Evolutionary conservation across 2,888 invertebrate species (phyloP).

Genomic region (Oscheius myriophilus): DNA sequence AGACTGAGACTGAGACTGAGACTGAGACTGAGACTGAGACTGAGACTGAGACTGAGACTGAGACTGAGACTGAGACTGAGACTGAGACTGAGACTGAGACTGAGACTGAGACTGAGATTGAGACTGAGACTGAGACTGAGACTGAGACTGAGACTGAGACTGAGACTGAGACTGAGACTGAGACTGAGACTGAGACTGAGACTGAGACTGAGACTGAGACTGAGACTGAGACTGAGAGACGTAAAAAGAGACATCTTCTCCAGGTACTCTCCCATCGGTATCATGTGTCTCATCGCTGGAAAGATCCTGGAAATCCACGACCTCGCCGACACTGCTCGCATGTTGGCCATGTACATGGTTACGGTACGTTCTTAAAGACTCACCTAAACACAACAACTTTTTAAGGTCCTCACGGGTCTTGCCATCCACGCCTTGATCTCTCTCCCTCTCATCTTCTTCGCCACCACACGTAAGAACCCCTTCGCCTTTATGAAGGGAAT

Average conservation of each 20-base stretch:
- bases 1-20: constrained; percentile 12
- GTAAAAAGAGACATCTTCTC: constrained; percentile 19
- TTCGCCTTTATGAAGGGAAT: constrained; percentile 74
- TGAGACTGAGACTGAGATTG: too few species aligned
- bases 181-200: too few species aligned
- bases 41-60: too few species aligned
- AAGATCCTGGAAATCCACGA: constrained; percentile 78
- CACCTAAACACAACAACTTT: too few species aligned
- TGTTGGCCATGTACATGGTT: constrained; percentile 79
- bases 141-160: too few species aligned
- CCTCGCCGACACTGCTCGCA: constrained; percentile 77
- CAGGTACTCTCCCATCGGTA: constrained; percentile 80
- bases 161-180: too few species aligned
- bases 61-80: too few species aligned
- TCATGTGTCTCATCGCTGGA: constrained; percentile 79
- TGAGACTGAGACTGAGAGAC: background rate
- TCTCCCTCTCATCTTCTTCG: constrained; percentile 77
- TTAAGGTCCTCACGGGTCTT: constrained; percentile 73
- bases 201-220: too few species aligned
- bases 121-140: background rate
- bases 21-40: too few species aligned
- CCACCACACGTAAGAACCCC: constrained; percentile 73
- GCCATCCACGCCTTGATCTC: constrained; percentile 77
- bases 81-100: too few species aligned
- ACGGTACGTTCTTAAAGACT: constrained; percentile 67